Evolutionary conservation across 2,797 vertebrate species (phyloP).

Genomic region (Benthosema pterotum): DNA sequence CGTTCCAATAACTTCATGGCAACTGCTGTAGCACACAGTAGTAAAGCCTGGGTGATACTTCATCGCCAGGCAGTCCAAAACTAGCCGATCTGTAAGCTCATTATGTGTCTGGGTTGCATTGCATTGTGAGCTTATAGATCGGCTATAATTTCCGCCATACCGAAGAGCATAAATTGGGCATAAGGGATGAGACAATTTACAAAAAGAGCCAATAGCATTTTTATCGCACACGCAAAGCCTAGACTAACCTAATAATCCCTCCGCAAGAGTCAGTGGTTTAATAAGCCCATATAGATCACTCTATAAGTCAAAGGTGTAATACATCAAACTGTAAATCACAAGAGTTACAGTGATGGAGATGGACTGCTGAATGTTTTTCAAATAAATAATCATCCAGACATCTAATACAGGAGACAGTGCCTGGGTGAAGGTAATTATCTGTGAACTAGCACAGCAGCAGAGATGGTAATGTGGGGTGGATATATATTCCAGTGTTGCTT

Average conservation of each 20-base stretch:
- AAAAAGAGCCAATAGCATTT: too few species aligned
- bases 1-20: not conserved
- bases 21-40: not conserved
- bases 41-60: too few species aligned
- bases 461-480: conserved; percentile 21
- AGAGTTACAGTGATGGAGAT: not conserved
- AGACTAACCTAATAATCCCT: not conserved
- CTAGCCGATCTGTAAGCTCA: too few species aligned
- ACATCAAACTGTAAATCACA: not conserved
- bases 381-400: conserved; percentile 17
- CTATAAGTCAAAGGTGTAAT: not conserved
- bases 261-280: not conserved
- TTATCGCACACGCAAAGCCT: not conserved
- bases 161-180: too few species aligned
- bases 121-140: too few species aligned
- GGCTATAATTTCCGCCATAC: too few species aligned
- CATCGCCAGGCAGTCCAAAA: too few species aligned
- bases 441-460: conserved; percentile 4
- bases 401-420: conserved; percentile 10
- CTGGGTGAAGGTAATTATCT: conserved; percentile 19
- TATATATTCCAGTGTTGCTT: conserved; percentile 19
- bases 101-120: too few species aligned
- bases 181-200: too few species aligned
- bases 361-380: conserved; percentile 5
- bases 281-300: not conserved